Evolutionary conservation across 2,113 vertebrate genomes (phyloP), one percentile per base, ranked within the genome.

Genomic region (Paramisgurnus dabryanus): DNA sequence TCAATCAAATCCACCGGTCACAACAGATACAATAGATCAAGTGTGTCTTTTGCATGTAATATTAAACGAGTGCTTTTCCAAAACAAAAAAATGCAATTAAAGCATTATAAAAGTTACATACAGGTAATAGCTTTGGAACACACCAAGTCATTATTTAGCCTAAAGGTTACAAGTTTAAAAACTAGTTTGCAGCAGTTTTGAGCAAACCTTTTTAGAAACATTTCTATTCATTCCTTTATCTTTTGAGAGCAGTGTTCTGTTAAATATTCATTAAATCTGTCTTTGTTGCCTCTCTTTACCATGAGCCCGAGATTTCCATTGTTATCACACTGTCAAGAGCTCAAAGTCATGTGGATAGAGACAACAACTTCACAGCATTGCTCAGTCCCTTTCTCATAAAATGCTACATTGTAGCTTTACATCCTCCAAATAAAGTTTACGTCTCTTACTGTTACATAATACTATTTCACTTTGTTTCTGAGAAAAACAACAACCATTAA

Each of bases 261-360:
- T 71, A 68, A 76, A 78, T 82, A 86, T 82, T 77, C 63, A 80
- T 78, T 68, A 73, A 72, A 67, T 71, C 47, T 45, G 50, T 58
- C 79, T 60, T 40, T 61, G 17, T 39, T 53, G 60, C 64, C 55
- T 64, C 71, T 82, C 50, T 80, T 78, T 34, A 66, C 47, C 41
- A 57, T 69, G 47, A 73, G 57, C 22, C 77, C 34, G 66, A 73
- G 50, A 70, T 82, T 77, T 78, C 68, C 45, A 60, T 47, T 58
- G 71, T 74, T 72, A 69, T 66, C 67, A 77, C 13, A 69, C 40
- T 67, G 66, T 76, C 61, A 60, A 79, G 66, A 27, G 49, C 68
- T 79, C 22, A 22, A 22, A 22, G 22, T 22, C 22, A 22, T 22
- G 22, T 22, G 22, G 1, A 22, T 22, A 22, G 22, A 22, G 22